Evolutionary conservation across 2,888 invertebrate species (phyloP), one percentile per base, ranked within the genome.

Genomic region (Acrobasis suavella): DNA sequence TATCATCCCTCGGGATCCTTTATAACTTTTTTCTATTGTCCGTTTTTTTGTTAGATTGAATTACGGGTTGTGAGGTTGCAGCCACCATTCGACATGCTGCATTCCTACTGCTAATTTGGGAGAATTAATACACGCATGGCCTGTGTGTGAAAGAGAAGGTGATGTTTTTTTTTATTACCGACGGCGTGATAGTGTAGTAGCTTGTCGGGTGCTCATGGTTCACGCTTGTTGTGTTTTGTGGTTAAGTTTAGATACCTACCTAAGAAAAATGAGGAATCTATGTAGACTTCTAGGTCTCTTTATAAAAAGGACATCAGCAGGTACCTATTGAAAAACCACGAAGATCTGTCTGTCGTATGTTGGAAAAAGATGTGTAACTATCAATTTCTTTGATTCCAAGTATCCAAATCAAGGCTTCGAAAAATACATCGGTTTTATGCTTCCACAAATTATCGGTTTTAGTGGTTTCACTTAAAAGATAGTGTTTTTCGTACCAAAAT

Each of bases 101-200:
- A 90, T 89, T 89, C 90, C 89, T 76, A 79, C 84, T 85, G 85
- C 83, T 89, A 88, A 91, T 90, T 89, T 85, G 81, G 78, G 69
- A 72, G 72, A 81, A 81, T 81, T 83, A 79, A 56, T 76, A 80
- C 80, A 78, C 72, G 75, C 74, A 71, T 77, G 55, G 38, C 49
- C 37, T 62, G 14, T 58, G 52, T 70, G 74, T 64, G 64, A 75
- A 65, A 62, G 70, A 64, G 72, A 71, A 37, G 14, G 60, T 15
- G 50, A 42, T 62, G 49, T 67, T 65, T 67, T 73, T 67, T 73
- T 74, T 70, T 22, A 22, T 72, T 72, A 72, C 22, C 22, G 22
- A 72, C 66, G 69, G 71, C 70, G 68, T 62, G 73, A 56, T 14
- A 42, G 64, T 71, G 42, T 64, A 58, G 54, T 51, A 56, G 55